Conservation (phyloP, 2,888 invertebrate genomes). For the Lasius fuliginosus region DNA sequence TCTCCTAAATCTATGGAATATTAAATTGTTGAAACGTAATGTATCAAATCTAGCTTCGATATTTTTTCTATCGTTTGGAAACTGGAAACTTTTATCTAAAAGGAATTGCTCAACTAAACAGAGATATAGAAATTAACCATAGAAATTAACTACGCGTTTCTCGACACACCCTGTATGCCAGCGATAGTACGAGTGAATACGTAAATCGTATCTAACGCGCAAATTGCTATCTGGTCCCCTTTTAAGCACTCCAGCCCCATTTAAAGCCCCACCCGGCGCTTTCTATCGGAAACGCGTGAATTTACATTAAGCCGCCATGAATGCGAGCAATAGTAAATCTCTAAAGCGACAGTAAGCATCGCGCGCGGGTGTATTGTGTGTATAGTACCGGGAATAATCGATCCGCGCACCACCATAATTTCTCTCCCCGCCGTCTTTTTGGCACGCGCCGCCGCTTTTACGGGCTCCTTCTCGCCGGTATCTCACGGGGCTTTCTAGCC, state of each 20-base stretch:
- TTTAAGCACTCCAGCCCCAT: constrained; percentile 20
- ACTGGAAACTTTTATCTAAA: background rate
- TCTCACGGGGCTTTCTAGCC: constrained; percentile 63
- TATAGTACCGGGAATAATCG: constrained; percentile 30
- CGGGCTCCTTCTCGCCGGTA: constrained; percentile 34
- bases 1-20: background rate
- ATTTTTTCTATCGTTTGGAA: background rate
- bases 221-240: constrained; percentile 38
- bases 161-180: background rate
- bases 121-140: background rate
- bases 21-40: background rate
- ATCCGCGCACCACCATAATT: constrained; percentile 39
- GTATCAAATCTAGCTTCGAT: too few species aligned
- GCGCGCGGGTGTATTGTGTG: constrained; percentile 16
- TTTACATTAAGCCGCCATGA: constrained; percentile 30
- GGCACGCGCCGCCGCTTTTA: constrained; percentile 46
- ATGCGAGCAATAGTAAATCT: constrained; percentile 23
- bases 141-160: background rate
- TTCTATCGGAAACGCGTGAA: constrained; percentile 37
- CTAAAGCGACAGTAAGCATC: constrained; percentile 11
- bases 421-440: constrained; percentile 28
- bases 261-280: constrained; percentile 3
- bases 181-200: background rate
- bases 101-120: too few species aligned
- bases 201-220: constrained; percentile 33